Evolutionary conservation across 2,797 vertebrate genomes (phyloP), one percentile per base, ranked within the genome.

Genomic region (Lepus oiostolus): DNA sequence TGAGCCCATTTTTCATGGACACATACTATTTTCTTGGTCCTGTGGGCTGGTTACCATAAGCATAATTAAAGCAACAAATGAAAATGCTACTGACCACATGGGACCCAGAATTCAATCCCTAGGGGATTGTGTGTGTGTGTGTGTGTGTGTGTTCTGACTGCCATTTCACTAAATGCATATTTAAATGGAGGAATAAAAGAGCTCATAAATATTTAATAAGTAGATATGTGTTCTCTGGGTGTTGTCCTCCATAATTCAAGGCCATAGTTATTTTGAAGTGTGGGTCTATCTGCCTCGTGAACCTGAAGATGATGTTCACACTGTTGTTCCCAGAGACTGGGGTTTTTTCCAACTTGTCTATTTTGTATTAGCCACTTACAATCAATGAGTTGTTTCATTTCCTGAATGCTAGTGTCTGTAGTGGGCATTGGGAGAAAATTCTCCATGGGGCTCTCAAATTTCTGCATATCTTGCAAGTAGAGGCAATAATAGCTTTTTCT

Each of bases 31-130:
- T 87, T 52, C 60, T 93, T 95, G 60, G 68, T 94, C 63, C 87
- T 89, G 22, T 76, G 50, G 38, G 75, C 32, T 85, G 65, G 58
- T 83, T 86, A 85, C 62, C 91, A 71, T 82, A 97, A 90, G 62
- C 13, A 72, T 96, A 95, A 97, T 96, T 97, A 96, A 94, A 96
- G 75, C 62, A 91, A 96, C 95, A 96, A 96, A 94, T 96, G 76
- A 97, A 94, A 95, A 72, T 95, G 93, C 32, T 38, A 70, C 63
- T 88, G 80, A 47, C 47, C 92, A 90, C 70, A 65, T 0, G n/a
- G 89, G 94, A 77, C 32, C 54, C 67, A 80, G 74, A 97, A 89
- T 91, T 95, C 30, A 90, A 4, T 94, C 81, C 70, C 62, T 58
- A 80, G 58, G 74, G 60, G n/a, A 90, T 96, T 47, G 42, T 47